These are phyloP conservation scores for Porites australiensis DNA, from an alignment of 64 coral and sea anemone genomes.

Conservation along the genomic window DNA sequence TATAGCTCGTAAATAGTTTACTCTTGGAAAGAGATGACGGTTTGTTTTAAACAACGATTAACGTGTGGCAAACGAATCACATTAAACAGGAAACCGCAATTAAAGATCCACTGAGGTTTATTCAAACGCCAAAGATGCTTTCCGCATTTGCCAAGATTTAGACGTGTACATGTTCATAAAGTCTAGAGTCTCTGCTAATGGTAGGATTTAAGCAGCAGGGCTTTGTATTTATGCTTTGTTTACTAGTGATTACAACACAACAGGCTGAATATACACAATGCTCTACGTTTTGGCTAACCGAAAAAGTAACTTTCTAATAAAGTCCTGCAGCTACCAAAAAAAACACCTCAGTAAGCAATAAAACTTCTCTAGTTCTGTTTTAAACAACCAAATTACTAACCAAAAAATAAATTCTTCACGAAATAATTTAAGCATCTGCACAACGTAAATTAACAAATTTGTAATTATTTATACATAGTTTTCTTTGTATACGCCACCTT, in stretches of 20 bases:
- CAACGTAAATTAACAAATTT: slow-evolving; percentile 40
- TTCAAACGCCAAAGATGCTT: background rate
- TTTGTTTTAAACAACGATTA: slow-evolving; percentile 24
- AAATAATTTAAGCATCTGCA: slow-evolving; percentile 21
- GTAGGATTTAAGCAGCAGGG: background rate
- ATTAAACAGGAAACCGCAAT: slow-evolving; percentile 56
- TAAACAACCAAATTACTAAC: background rate
- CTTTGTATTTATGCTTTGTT: background rate
- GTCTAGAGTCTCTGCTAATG: too few species aligned
- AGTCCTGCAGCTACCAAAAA: background rate
- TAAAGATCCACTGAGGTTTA: slow-evolving; percentile 38
- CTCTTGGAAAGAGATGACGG: background rate
- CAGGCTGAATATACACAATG: background rate
- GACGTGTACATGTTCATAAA: background rate
- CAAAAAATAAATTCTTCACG: background rate
- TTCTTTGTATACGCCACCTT: background rate
- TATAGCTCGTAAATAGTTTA: background rate
- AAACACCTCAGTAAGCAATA: background rate
- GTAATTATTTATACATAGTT: slow-evolving; percentile 44
- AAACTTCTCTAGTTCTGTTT: background rate
- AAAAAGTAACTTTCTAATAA: background rate
- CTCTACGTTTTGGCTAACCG: background rate
- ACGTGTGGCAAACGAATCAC: background rate
- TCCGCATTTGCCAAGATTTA: background rate
- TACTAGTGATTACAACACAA: background rate